Base-by-base conservation (phyloP, 23 tunicate species). In the Styela plicata region DNA sequence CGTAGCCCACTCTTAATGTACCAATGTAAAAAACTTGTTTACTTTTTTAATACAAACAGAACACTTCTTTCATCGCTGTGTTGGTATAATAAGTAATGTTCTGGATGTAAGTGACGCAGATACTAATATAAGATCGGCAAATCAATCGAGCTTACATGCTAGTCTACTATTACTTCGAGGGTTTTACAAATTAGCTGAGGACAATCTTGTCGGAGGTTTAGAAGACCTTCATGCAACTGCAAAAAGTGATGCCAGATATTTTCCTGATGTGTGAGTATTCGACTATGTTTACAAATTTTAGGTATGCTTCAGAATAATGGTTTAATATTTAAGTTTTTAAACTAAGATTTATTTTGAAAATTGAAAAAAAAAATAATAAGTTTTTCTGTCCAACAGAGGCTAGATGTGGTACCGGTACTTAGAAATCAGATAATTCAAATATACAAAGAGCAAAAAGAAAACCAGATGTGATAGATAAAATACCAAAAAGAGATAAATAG, bases 211-310 rank as follows among this genome's bases (percentile, higher is more conserved):
- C 3, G 63, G 36, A 31, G 96, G 96, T 0, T 84, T 90, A 1
- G 80, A 69, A 52, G 96, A 90, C 69, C 74, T 90, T 33, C 85
- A 85, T 32, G 96, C 80, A 5, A 90, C 89, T 2, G 96, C 96
- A 28, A 86, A 90, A 70, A 86, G 85, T 37, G 89, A 90, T 63
- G 68, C 67, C 65, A 88, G 80, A 63, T 34, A 80, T 64, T 90
- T 73, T 78, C 96, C 96, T 37, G 85, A 86, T 52, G 70, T 33
- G 89, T 86, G 24, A 23, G 65, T 31, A n/a, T 17, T n/a, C n/a
- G n/a, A n/a, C n/a, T n/a, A n/a, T n/a, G n/a, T n/a, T n/a, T n/a
- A n/a, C n/a, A n/a, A n/a, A n/a, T n/a, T n/a, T n/a, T n/a, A n/a
- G n/a, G n/a, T n/a, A n/a, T n/a, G n/a, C n/a, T n/a, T n/a, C n/a